A percentile compares a stretch with the other conserved stretches of the same genome.
Conservation (phyloP, 1,140 invertebrate genomes). For the Stegodyphus mimosarum region DNA sequence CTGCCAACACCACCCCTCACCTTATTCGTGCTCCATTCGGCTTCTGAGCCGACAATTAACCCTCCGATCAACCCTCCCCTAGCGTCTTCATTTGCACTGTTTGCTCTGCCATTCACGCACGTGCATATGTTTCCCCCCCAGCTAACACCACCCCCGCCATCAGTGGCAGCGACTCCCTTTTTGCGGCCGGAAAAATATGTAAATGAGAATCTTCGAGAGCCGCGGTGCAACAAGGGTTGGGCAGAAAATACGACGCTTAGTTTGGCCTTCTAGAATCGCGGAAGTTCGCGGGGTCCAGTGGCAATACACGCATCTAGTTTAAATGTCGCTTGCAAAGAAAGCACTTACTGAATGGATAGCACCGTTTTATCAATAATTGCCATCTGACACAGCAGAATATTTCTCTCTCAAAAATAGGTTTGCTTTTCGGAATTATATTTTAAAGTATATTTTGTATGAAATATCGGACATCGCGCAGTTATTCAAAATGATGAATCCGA, state of each 20-base stretch:
- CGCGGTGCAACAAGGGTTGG: not conserved
- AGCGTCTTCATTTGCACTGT: slow-evolving; percentile 44
- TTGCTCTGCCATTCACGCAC: slow-evolving; percentile 19
- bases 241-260: not conserved
- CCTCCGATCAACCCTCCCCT: not conserved
- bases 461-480: no score
- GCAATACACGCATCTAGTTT: no score
- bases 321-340: no score
- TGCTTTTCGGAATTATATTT: no score
- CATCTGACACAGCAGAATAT: no score
- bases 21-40: not conserved
- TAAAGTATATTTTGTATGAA: no score
- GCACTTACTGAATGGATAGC: no score
- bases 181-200: slow-evolving; percentile 33
- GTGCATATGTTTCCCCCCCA: not conserved
- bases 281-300: no score
- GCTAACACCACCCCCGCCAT: not conserved
- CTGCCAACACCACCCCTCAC: not conserved
- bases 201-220: slow-evolving; percentile 34
- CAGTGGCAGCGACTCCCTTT: slow-evolving; percentile 7
- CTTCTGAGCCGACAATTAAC: no score
- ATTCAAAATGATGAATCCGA: no score
- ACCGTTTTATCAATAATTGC: no score
- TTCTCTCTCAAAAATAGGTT: no score
- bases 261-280: not conserved